Conservation (phyloP, 1,140 invertebrate species). For the Acyrthosiphon pisum region DNA sequence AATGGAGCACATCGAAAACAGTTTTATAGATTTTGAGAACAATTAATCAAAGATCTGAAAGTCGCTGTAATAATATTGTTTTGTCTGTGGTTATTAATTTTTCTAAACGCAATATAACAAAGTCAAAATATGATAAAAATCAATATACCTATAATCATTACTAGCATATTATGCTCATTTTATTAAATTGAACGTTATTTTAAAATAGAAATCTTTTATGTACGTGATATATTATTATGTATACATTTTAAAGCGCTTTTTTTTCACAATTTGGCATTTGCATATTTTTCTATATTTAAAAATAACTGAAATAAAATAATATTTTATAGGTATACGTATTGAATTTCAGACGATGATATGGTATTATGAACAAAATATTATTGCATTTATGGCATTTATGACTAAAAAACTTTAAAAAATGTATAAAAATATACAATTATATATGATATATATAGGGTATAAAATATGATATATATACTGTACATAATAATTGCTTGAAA, state of each 20-base stretch:
- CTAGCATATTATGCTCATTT: no score
- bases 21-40: neutral
- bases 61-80: neutral
- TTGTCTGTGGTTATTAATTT: neutral
- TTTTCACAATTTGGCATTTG: neutral
- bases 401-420: neutral
- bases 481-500: neutral
- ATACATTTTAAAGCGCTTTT: neutral
- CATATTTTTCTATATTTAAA: neutral
- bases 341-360: neutral
- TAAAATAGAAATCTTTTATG: neutral
- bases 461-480: neutral
- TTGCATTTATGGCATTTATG: neutral
- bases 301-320: conserved; percentile 2
- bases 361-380: neutral
- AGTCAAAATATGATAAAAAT: neutral
- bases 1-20: neutral
- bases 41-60: neutral
- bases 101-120: neutral
- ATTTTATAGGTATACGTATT: neutral
- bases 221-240: neutral
- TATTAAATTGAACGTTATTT: neutral
- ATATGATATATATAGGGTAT: neutral
- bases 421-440: neutral
- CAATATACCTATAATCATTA: neutral